These are phyloP conservation scores for Gnatocerus cornutus DNA, from an alignment of 2,888 invertebrate genomes.

Conservation along the genomic window DNA sequence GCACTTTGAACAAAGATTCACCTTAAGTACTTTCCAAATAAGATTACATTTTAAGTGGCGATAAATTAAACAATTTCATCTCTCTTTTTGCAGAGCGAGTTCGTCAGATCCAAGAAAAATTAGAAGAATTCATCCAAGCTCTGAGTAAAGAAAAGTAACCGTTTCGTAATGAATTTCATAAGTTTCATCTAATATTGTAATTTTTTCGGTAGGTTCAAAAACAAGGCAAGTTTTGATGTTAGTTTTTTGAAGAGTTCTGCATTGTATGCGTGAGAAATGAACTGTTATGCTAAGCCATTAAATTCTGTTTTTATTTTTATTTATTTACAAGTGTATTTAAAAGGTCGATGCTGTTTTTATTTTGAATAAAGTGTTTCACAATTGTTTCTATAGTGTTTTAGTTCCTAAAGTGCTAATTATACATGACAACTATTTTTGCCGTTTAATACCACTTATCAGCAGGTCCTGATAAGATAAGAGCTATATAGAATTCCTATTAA, in stretches of 20 bases:
- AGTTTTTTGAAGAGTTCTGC: conserved; percentile 7
- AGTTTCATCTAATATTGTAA: conserved; percentile 4
- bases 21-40: too few species aligned
- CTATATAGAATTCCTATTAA: conserved; percentile 22
- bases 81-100: conserved; percentile 82
- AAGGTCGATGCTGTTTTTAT: conserved; percentile 26
- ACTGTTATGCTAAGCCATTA: conserved; percentile 27
- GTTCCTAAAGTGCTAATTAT: not conserved
- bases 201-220: conserved; percentile 27
- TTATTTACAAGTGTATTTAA: conserved; percentile 27
- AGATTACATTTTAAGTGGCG: too few species aligned
- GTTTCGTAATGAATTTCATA: conserved; percentile 34
- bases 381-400: not conserved
- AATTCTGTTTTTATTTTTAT: conserved; percentile 33
- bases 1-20: too few species aligned
- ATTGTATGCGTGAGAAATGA: conserved; percentile 12
- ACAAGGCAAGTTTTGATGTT: conserved; percentile 9
- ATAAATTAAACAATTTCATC: not conserved
- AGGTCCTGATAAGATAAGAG: conserved; percentile 16
- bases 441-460: conserved; percentile 9
- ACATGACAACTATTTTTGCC: conserved; percentile 8
- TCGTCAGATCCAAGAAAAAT: conserved; percentile 96
- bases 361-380: conserved; percentile 31
- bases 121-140: conserved; percentile 98
- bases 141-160: conserved; percentile 95